Evolutionary conservation across 1,140 invertebrate genomes (phyloP), one percentile per base, ranked within the genome.

Genomic region (Caenorhabditis inopinata): DNA sequence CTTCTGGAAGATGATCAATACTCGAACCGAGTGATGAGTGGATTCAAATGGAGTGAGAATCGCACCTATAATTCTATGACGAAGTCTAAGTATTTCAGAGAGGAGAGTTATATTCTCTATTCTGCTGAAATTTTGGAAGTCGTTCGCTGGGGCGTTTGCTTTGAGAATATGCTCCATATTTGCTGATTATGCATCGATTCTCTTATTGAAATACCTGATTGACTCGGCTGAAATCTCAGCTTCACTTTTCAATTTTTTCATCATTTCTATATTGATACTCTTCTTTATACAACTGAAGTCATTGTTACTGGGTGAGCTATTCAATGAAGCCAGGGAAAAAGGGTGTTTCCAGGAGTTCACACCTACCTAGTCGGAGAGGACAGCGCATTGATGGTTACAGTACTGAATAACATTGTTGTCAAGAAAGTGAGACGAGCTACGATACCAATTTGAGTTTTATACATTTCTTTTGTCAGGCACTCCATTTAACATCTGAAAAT

Each of bases 11-110:
- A 68, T 38, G 32, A 68, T 21, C 58, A 68, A 42, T 68, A 42
- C n/a, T 68, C 58, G 12, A 42, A 38, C 27, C 32, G 58, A 68
- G 58, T 68, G 1, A 68, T 68, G 58, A 32, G 25, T 68, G 58
- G 58, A 68, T 68, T 68, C n/a, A 68, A 68, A 38, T 68, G 58
- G 58, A 68, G 58, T 68, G n/a, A 68, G 58, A 23, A 51, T 51
- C 4, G 1, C 23, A 1, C 11, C 16, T 16, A 32, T 4, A 62
- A n/a, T 62, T 7, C 12, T 25, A 53, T 11, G 9, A 12, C 7
- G 14, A 18, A 7, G 3, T 0, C 18, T 62, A 4, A 32, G n/a
- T 2, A 62, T 62, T 58, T 68, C 58, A 68, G 58, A 68, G n/a
- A 38, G 32, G 38, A n/a, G 58, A 68, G 58, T 68, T 9, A 68